These are phyloP conservation scores for Bembecia ichneumoniformis DNA, from an alignment of 2,888 invertebrate genomes.

Conservation along the genomic window DNA sequence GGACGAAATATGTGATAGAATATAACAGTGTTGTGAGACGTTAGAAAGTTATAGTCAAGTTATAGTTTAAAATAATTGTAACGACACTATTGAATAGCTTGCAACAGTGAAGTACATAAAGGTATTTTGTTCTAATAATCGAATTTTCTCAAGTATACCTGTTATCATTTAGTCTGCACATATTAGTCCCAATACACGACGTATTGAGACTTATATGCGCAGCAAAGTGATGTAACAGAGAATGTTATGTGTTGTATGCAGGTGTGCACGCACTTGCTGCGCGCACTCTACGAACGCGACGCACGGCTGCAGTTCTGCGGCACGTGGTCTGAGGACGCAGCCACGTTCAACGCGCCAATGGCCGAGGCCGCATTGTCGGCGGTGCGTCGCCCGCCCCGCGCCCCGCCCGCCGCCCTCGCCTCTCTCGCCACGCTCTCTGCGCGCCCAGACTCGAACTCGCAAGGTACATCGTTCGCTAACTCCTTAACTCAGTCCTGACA, in stretches of 20 bases:
- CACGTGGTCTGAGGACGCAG: conserved; percentile 30
- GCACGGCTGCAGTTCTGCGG: conserved; percentile 75
- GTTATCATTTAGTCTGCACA: no score
- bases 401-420: conserved; percentile 10
- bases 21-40: no score
- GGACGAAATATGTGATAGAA: no score
- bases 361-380: conserved; percentile 47
- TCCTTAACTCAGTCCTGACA: not conserved
- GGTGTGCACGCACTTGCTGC: conserved; percentile 81
- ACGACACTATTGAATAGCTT: no score
- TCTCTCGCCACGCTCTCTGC: conserved; percentile 31
- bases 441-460: conserved; percentile 15
- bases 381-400: conserved; percentile 19
- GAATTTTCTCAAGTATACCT: no score
- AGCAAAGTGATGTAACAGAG: no score
- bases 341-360: conserved; percentile 44
- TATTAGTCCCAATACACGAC: no score
- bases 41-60: no score
- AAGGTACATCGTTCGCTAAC: conserved; percentile 2
- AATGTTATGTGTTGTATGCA: conserved; percentile 20
- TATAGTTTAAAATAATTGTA: no score
- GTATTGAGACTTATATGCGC: no score
- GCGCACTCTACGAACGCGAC: conserved; percentile 89
- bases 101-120: no score
- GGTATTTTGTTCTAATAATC: no score